A percentile compares a stretch with the other conserved stretches of the same genome.
phyloP scores from a whole-genome alignment of 2,113 vertebrate genomes.

The Sylvilagus bachmani region DNA sequence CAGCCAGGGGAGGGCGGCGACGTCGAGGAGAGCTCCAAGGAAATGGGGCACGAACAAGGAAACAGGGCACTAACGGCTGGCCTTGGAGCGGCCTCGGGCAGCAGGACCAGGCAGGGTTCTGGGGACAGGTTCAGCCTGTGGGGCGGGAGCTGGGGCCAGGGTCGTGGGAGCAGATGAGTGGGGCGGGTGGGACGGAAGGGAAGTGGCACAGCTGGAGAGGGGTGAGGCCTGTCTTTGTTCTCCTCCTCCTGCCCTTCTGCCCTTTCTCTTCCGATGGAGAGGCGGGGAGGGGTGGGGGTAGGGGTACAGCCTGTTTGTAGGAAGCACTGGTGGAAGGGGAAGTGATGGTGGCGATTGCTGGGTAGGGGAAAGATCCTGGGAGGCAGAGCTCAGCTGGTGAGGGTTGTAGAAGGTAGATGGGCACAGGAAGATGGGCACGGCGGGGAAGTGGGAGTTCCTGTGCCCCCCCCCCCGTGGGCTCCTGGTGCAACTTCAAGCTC shows the following conservation, averaged over 20 bases:
- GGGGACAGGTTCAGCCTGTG: background rate
- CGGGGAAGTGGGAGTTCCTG: background rate
- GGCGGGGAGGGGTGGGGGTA: no score
- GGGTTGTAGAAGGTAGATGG: background rate
- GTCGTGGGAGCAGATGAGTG: rapidly evolving
- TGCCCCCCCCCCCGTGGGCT: background rate
- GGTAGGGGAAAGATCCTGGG: background rate
- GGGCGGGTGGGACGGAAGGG: background rate
- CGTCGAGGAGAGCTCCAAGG: background rate
- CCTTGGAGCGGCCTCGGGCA: background rate
- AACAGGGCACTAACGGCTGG: background rate
- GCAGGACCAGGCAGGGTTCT: background rate
- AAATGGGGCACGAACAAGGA: background rate
- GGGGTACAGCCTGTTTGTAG: background rate
- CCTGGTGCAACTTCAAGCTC: background rate
- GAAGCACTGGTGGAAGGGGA: background rate
- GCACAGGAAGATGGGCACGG: background rate
- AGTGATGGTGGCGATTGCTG: background rate
- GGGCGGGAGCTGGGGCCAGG: rapidly evolving
- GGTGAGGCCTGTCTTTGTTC: background rate
- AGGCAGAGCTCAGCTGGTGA: background rate
- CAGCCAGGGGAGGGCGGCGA: background rate
- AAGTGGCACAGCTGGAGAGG: background rate
- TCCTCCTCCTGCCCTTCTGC: background rate
- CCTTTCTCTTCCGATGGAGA: background rate